A percentile compares a stretch with the other conserved stretches of the same genome.
Evolutionary conservation across 1,140 invertebrate species (phyloP).

Genomic region (Portunus trituberculatus): DNA sequence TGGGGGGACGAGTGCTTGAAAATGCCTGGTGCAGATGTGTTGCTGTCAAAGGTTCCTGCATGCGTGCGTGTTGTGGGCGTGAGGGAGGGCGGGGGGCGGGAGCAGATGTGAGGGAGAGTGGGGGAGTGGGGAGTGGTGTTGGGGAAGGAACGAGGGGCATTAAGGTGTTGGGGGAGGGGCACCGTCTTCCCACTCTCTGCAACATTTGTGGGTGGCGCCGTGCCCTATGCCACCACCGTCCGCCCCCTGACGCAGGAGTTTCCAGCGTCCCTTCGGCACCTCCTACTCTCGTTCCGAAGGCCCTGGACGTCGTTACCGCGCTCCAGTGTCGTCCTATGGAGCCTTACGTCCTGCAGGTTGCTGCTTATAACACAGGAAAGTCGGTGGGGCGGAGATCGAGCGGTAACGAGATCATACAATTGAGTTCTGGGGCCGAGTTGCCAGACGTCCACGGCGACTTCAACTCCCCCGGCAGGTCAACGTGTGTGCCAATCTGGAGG

Average conservation of each 20-base stretch:
- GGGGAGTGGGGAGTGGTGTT: background rate
- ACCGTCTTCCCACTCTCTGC: conserved; percentile 4
- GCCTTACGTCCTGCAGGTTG: background rate
- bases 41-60: background rate
- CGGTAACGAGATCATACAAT: conserved; percentile 66
- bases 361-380: conserved; percentile 40
- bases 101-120: background rate
- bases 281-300: background rate
- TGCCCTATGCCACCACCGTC: conserved; percentile 36
- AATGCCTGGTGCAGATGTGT: no score
- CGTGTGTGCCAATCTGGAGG: conserved; percentile 58
- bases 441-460: conserved; percentile 66
- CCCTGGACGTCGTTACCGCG: background rate
- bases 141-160: background rate
- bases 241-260: conserved; percentile 5
- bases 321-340: background rate
- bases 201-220: conserved; percentile 32
- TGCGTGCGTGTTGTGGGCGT: background rate
- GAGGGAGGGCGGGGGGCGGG: background rate
- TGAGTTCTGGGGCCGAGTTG: conserved; percentile 60
- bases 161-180: background rate
- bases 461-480: conserved; percentile 67
- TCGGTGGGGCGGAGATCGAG: conserved; percentile 30
- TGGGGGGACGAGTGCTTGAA: background rate
- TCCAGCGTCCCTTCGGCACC: conserved; percentile 7